Percentiles rank a stretch among this genome's conserved stretches.
phyloP scores from a whole-genome alignment of 2,113 vertebrate genomes.

The Oncorhynchus clarkii region DNA sequence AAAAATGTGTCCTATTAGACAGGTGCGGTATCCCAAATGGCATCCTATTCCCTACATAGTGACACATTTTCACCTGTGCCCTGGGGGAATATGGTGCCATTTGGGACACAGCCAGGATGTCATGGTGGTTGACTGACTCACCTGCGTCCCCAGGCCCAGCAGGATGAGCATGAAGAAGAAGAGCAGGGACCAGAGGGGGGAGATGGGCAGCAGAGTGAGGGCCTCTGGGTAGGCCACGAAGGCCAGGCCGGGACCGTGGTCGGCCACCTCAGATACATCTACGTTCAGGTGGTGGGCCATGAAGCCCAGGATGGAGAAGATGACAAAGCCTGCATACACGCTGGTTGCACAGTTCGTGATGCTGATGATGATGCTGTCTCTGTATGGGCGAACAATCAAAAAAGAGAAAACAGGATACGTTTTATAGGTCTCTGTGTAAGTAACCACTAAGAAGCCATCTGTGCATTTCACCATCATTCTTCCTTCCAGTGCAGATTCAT shows the following conservation, averaged over 20 bases:
- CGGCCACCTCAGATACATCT: conserved; percentile 91
- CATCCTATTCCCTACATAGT: no score
- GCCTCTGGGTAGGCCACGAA: conserved; percentile 97
- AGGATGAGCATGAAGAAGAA: conserved; percentile 99
- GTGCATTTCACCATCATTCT: no score
- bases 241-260: conserved; percentile 94
- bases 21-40: no score
- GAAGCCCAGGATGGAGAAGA: conserved; percentile 98
- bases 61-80: no score
- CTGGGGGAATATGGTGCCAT: no score
- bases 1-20: no score
- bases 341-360: conserved; percentile 98
- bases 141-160: conserved; percentile 97
- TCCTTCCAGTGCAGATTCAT: no score
- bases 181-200: conserved; percentile 92
- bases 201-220: conserved; percentile 92
- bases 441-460: background rate
- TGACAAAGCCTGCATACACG: conserved; percentile 94
- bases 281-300: conserved; percentile 94
- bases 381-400: conserved; percentile 44
- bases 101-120: no score
- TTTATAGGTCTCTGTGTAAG: conserved; percentile 73
- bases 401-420: background rate
- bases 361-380: conserved; percentile 98
- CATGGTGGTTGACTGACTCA: conserved; percentile 45